Conservation (phyloP, 1,140 invertebrate genomes). For the Liolophura sinensis region DNA sequence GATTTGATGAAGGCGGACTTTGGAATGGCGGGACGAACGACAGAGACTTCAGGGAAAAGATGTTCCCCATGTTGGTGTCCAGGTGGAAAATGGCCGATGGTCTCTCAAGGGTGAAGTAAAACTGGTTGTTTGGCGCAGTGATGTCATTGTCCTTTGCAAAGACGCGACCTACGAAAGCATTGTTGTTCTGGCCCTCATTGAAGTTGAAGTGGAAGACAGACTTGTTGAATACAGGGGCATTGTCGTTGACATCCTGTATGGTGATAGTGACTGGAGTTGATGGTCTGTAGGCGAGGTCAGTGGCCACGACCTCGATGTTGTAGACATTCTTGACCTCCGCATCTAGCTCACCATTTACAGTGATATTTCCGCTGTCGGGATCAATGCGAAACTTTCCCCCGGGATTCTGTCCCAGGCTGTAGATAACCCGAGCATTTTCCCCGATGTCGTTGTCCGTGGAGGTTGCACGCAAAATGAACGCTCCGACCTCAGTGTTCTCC, state of each 20-base stretch:
- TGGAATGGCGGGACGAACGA: slow-evolving; percentile 76
- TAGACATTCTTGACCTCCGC: slow-evolving; percentile 76
- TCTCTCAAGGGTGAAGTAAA: slow-evolving; percentile 84
- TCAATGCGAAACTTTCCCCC: slow-evolving; percentile 88
- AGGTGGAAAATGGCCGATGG: slow-evolving; percentile 89
- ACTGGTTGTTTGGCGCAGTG: slow-evolving; percentile 89
- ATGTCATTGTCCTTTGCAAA: slow-evolving; percentile 86
- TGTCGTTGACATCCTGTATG: slow-evolving; percentile 76
- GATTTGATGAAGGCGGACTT: slow-evolving; percentile 82
- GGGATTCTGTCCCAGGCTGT: slow-evolving; percentile 77
- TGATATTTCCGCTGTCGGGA: slow-evolving; percentile 85
- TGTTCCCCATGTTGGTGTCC: slow-evolving; percentile 86
- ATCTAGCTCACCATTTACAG: slow-evolving; percentile 81
- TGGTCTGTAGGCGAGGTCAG: slow-evolving; percentile 72
- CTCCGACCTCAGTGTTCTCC: slow-evolving; percentile 90
- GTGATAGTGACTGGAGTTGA: slow-evolving; percentile 73
- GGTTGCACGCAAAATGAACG: slow-evolving; percentile 90
- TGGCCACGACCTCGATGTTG: slow-evolving; percentile 76
- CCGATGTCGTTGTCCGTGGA: slow-evolving; percentile 78
- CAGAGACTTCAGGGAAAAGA: slow-evolving; percentile 81
- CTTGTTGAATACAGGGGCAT: slow-evolving; percentile 38
- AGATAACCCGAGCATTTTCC: slow-evolving; percentile 80
- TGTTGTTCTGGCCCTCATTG: slow-evolving; percentile 71
- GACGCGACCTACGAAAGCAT: slow-evolving; percentile 76
- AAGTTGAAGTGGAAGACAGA: slow-evolving; percentile 59